Conservation (phyloP, 2,888 invertebrate genomes). For the Nomada lathburiana region DNA sequence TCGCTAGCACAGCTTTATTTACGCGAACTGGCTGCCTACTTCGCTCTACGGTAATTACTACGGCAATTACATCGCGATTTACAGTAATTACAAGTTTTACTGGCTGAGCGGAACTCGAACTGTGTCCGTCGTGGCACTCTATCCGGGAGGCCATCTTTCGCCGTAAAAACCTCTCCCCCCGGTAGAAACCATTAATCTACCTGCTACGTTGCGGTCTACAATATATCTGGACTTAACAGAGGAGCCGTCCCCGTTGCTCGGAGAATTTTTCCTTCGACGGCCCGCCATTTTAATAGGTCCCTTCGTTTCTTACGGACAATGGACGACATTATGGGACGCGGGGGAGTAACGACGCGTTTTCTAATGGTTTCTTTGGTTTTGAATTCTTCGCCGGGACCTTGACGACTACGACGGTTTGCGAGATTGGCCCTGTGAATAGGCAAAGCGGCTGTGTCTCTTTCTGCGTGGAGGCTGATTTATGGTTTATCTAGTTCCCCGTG, state of each 20-base stretch:
- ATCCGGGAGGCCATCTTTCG: conserved; percentile 47
- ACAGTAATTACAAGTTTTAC: conserved; percentile 80
- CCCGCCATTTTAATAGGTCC: conserved; percentile 45
- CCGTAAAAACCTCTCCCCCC: conserved; percentile 52
- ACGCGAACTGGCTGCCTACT: conserved; percentile 73
- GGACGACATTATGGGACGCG: conserved; percentile 5
- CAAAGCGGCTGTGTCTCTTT: too few relatives aligned
- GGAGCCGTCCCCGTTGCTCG: conserved; percentile 34
- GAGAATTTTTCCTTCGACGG: conserved; percentile 46
- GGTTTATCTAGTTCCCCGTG: too few relatives aligned
- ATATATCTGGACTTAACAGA: conserved; percentile 55
- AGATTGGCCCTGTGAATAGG: too few relatives aligned
- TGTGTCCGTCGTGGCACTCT: conserved; percentile 46
- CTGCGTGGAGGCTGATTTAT: too few relatives aligned
- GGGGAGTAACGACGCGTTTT: not conserved
- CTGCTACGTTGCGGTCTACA: conserved; percentile 36
- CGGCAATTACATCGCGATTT: conserved; percentile 78
- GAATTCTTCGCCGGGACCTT: too few relatives aligned
- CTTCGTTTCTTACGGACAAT: conserved; percentile 16
- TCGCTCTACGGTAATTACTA: conserved; percentile 75
- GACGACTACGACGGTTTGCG: too few relatives aligned
- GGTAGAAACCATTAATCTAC: conserved; percentile 59
- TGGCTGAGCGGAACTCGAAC: conserved; percentile 62
- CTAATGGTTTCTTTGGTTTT: not conserved
- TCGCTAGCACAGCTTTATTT: conserved; percentile 74